phyloP scores from a whole-genome alignment of 2,797 vertebrate genomes.

The Emys orbicularis region DNA sequence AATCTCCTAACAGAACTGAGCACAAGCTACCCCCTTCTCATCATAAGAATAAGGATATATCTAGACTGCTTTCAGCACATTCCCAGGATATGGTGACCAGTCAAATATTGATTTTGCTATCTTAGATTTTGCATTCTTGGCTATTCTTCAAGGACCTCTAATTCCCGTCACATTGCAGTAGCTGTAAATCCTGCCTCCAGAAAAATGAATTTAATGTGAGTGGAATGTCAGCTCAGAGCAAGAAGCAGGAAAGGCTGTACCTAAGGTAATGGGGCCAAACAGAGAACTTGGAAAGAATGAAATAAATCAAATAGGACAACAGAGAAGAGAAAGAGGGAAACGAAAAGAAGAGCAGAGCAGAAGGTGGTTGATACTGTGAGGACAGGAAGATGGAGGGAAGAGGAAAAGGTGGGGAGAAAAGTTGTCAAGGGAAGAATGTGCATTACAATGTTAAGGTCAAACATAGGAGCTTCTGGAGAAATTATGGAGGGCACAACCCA shows the following conservation, averaged over 20 bases:
- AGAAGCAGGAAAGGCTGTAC: not conserved
- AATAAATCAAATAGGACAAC: not conserved
- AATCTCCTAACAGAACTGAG: not conserved
- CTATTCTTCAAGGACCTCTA: not conserved
- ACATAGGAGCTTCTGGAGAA: not conserved
- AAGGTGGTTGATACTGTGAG: not conserved
- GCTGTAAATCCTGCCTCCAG: not conserved
- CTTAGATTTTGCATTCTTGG: not conserved
- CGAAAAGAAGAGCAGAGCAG: not conserved
- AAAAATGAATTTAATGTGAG: not conserved
- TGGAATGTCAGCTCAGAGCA: not conserved
- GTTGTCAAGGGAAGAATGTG: not conserved
- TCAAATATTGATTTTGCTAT: constrained; percentile 15
- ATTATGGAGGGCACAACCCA: not conserved
- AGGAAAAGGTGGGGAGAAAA: not conserved
- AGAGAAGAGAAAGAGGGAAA: not conserved
- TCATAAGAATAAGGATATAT: not conserved
- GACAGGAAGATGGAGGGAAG: not conserved
- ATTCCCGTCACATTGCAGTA: not conserved
- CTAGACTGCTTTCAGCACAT: not conserved
- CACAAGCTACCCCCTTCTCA: not conserved
- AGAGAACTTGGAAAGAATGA: fast-evolving
- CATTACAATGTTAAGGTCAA: not conserved
- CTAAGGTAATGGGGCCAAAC: not conserved
- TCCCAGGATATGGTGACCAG: not conserved